phyloP scores from a whole-genome alignment of 2,797 vertebrate species.

The Cossypha caffra region DNA sequence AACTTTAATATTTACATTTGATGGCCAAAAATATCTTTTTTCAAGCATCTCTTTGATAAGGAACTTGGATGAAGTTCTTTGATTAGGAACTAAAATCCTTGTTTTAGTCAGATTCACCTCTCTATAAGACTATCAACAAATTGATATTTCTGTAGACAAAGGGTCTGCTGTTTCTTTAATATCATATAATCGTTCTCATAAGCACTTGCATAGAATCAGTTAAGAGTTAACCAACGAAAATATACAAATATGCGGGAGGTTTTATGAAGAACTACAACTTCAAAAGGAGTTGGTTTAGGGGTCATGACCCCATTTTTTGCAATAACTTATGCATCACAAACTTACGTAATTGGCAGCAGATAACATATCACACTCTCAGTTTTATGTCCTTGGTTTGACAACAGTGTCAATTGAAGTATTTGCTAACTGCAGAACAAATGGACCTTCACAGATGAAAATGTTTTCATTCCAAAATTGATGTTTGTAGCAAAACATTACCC shows the following conservation, averaged over 20 bases:
- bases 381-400: constrained; percentile 69
- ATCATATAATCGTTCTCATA: constrained; percentile 16
- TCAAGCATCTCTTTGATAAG: not conserved
- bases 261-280: constrained; percentile 52
- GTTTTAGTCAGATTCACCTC: not conserved
- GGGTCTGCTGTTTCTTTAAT: not conserved
- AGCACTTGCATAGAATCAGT: constrained; percentile 4
- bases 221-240: constrained; percentile 64
- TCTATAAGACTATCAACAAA: not conserved
- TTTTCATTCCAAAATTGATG: constrained; percentile 41
- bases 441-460: constrained; percentile 34
- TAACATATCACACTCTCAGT: constrained; percentile 69
- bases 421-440: constrained; percentile 63
- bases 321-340: constrained; percentile 68
- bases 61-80: not conserved
- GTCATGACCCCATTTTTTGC: constrained; percentile 66
- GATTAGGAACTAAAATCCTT: not conserved
- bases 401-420: constrained; percentile 68
- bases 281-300: constrained; percentile 51
- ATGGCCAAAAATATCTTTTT: not conserved
- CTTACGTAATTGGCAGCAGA: constrained; percentile 70
- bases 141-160: not conserved
- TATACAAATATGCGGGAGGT: constrained; percentile 18
- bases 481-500: constrained; percentile 5
- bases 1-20: not conserved